Conservation (phyloP, 2,888 invertebrate species). For the Lycocerus yunnanus region DNA sequence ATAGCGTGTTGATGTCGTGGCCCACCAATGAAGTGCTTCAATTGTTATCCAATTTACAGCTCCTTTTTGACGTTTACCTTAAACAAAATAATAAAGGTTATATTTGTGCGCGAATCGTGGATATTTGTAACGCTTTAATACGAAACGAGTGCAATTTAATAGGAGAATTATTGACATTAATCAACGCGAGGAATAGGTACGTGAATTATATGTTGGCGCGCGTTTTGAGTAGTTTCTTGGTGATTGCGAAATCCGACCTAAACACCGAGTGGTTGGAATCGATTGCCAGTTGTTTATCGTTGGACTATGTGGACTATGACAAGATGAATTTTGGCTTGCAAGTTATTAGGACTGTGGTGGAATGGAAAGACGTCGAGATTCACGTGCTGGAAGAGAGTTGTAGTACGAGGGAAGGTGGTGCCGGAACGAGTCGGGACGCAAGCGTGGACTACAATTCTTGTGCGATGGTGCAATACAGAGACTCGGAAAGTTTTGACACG, state of each 20-base stretch:
- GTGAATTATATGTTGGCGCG: conserved; percentile 80
- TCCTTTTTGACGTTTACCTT: conserved; percentile 81
- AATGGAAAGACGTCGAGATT: conserved; percentile 83
- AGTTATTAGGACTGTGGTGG: conserved; percentile 83
- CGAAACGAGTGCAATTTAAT: conserved; percentile 83
- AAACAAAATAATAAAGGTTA: conserved; percentile 82
- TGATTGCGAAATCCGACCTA: conserved; percentile 80
- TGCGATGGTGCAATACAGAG: conserved; percentile 68
- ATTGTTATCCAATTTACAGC: conserved; percentile 81
- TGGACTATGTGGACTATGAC: conserved; percentile 67
- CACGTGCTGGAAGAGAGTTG: conserved; percentile 77
- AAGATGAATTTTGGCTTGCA: conserved; percentile 85
- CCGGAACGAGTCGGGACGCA: conserved; percentile 41
- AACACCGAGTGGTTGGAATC: conserved; percentile 81
- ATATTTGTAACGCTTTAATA: conserved; percentile 78
- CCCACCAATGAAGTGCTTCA: conserved; percentile 71
- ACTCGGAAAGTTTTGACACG: conserved; percentile 84
- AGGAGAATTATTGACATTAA: conserved; percentile 80
- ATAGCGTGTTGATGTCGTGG: conserved; percentile 63
- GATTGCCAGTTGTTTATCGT: conserved; percentile 72
- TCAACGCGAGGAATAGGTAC: conserved; percentile 77
- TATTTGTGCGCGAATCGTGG: conserved; percentile 80
- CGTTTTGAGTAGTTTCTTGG: conserved; percentile 80
- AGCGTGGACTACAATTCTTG: conserved; percentile 50
- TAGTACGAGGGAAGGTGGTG: conserved; percentile 45